Base-by-base conservation (phyloP, 1,140 invertebrate genomes). In the Proales similis region DNA sequence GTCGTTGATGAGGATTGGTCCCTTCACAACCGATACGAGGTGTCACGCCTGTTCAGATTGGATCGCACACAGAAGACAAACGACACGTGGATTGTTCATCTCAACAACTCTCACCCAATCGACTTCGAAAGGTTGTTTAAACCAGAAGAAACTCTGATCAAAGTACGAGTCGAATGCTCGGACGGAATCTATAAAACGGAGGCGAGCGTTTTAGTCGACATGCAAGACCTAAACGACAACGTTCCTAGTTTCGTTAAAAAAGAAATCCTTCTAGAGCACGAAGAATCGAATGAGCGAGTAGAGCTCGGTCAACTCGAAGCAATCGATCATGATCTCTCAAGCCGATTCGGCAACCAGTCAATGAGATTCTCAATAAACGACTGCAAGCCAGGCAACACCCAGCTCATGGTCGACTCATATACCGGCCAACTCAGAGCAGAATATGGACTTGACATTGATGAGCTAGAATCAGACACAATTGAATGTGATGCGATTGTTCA, bases 301-400 rank as follows among this genome's bases (percentile, higher is more conserved):
- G 45, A 22, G 17, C 39, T 57, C 9, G 36, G 9, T 7, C 26
- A 19, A 57, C n/a, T 42, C 7, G 19, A 57, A 26, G 51, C 51
- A 3, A 30, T 19, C 20, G 51, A 57, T 42, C 5, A 4, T 9
- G 51, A 57, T 14, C 22, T 42, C 17, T 57, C 51, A n/a, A 42
- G 36, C 32, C 51, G 45, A 57, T 57, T 12, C 38, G 51, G 51
- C 19, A 57, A 57, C 30, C 51, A 57, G 45, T 57, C 51, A 3
- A 24, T 57, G 27, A 57, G 45, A 14, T 57, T 42, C 14, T 42
- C 14, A 24, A 57, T 57, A 9, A 26, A 27, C 36, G 30, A 42
- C 39, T 57, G 51, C 32, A 7, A 7, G 29, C 38, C 51, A 11
- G 30, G 45, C n/a, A 57, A 5, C n/a, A n/a, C n/a, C n/a, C n/a